Conservation (phyloP, 2,797 vertebrate species). For the Takifugu ocellatus region DNA sequence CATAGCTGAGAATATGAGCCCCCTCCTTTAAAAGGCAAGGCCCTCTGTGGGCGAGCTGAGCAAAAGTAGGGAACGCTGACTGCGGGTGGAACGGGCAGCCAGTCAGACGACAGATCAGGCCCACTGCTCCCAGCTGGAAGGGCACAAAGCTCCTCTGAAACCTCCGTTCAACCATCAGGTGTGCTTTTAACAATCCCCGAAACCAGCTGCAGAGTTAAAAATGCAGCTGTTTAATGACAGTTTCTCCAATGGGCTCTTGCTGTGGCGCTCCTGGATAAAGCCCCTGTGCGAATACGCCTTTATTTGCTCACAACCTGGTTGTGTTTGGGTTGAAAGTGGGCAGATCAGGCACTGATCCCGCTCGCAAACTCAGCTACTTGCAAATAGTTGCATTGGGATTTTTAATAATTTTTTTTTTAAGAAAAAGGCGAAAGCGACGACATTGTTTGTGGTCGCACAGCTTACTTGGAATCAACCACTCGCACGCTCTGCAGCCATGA, state of each 20-base stretch:
- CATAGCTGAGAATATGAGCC: slow-evolving; percentile 77
- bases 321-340: not conserved
- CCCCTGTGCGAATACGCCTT: no score
- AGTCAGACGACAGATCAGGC: slow-evolving; percentile 16
- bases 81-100: slow-evolving; percentile 56
- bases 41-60: slow-evolving; percentile 46
- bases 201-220: not conserved
- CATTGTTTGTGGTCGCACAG: no score
- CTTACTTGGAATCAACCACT: no score
- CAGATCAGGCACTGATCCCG: not conserved
- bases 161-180: not conserved
- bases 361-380: no score
- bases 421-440: no score
- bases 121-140: not conserved
- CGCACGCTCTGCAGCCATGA: no score
- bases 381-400: no score
- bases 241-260: no score
- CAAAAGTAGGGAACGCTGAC: slow-evolving; percentile 75
- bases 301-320: not conserved
- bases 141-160: no score
- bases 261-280: no score
- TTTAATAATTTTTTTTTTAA: no score
- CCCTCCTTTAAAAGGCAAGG: slow-evolving; percentile 78
- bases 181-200: not conserved
- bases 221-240: no score